Percentiles rank a stretch among this genome's conserved stretches.
Evolutionary conservation across 2,113 vertebrate species (phyloP).

Genomic region (Oncorhynchus mykiss): DNA sequence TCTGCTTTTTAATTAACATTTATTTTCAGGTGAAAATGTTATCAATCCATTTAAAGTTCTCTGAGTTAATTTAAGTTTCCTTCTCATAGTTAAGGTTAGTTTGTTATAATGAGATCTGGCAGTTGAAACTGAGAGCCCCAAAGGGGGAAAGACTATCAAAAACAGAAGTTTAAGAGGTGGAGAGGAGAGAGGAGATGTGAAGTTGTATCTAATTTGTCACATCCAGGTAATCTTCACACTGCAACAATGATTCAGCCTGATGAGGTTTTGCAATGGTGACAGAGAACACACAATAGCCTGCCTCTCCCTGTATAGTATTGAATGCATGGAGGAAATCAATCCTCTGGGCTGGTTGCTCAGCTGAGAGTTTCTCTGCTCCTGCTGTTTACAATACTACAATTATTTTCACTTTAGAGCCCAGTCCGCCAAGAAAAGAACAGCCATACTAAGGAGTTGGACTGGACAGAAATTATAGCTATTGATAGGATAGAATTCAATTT

Average conservation of each 20-base stretch:
- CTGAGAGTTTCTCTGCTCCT: slow-evolving; percentile 5
- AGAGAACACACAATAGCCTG: slow-evolving; percentile 41
- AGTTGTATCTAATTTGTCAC: slow-evolving; percentile 34
- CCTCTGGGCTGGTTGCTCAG: slow-evolving; percentile 11
- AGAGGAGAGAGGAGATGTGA: slow-evolving; percentile 17
- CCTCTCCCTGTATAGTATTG: slow-evolving; percentile 25
- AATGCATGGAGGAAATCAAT: slow-evolving; percentile 7
- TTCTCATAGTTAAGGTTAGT: not conserved
- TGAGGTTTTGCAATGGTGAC: slow-evolving; percentile 53
- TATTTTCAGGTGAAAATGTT: slow-evolving; percentile 5
- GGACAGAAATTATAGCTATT: too few species aligned
- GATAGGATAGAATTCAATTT: too few species aligned
- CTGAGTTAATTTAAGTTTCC: slow-evolving; percentile 25
- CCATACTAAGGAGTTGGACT: too few species aligned
- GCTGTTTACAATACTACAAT: slow-evolving; percentile 31
- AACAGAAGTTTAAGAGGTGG: slow-evolving; percentile 24
- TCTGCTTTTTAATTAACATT: not conserved
- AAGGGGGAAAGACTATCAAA: not conserved
- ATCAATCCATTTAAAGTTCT: slow-evolving; percentile 17
- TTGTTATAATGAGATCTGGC: slow-evolving; percentile 16
- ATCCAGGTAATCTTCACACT: slow-evolving; percentile 49
- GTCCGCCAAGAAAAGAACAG: not conserved
- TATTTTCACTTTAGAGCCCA: slow-evolving; percentile 14
- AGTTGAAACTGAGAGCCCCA: slow-evolving; percentile 15
- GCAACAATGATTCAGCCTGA: slow-evolving; percentile 61